phyloP scores from a whole-genome alignment of 2,888 invertebrate species.

The Drosophila percnosoma region DNA sequence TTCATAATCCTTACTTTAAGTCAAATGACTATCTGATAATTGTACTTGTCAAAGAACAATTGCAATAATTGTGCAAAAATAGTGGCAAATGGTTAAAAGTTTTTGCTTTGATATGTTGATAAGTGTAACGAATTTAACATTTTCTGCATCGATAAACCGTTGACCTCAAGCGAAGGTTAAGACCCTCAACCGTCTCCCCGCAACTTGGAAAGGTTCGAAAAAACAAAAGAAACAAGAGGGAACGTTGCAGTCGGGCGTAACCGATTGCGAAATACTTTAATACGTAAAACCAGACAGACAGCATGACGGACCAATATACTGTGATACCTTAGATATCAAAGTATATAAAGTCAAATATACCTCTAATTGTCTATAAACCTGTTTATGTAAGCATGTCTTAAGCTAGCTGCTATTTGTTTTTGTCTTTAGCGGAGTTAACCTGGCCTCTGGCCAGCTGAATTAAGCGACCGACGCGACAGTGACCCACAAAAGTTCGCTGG shows the following conservation, averaged over 20 bases:
- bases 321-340: too few species aligned
- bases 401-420: constrained; percentile 18
- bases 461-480: constrained; percentile 41
- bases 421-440: constrained; percentile 15
- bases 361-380: constrained; percentile 19
- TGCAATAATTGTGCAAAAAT: neutral
- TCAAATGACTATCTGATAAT: constrained; percentile 1
- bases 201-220: constrained; percentile 60
- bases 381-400: neutral
- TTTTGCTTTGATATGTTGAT: neutral
- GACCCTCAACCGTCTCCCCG: constrained; percentile 32
- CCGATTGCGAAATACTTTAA: too few species aligned
- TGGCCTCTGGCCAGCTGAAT: constrained; percentile 2
- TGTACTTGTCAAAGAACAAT: constrained; percentile 9
- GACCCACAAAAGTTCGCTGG: constrained; percentile 61
- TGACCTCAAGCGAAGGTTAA: constrained; percentile 77
- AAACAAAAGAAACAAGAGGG: neutral
- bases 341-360: neutral
- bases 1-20: neutral
- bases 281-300: too few species aligned
- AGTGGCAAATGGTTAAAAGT: neutral
- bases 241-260: too few species aligned
- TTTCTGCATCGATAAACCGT: constrained; percentile 75
- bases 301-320: too few species aligned
- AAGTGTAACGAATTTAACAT: constrained; percentile 19